Evolutionary conservation across 1,140 invertebrate species (phyloP).

Genomic region (Lepidurus packardi): DNA sequence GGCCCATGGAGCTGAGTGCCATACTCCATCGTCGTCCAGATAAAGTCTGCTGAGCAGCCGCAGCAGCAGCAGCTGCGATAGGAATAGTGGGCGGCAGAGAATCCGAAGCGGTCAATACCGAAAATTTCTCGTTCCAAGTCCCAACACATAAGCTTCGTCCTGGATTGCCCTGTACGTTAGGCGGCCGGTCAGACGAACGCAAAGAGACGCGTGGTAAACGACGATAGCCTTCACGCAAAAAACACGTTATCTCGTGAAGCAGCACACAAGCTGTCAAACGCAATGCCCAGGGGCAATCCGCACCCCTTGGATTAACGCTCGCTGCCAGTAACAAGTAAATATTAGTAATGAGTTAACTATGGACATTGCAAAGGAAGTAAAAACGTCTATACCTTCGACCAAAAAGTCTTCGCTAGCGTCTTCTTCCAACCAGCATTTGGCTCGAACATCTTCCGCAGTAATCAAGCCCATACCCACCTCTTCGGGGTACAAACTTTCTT

Average conservation of each 20-base stretch:
- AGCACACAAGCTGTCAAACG: slow-evolving; percentile 87
- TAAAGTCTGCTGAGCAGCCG: slow-evolving; percentile 24
- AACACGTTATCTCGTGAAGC: slow-evolving; percentile 92
- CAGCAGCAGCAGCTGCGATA: slow-evolving; percentile 11
- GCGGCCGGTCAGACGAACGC: slow-evolving; percentile 28
- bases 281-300: slow-evolving; percentile 83
- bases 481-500: slow-evolving; percentile 65
- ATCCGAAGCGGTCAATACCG: not conserved
- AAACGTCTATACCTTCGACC: slow-evolving; percentile 69
- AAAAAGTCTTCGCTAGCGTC: slow-evolving; percentile 98
- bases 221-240: slow-evolving; percentile 90
- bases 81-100: slow-evolving; percentile 7
- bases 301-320: slow-evolving; percentile 76
- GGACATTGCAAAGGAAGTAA: not conserved
- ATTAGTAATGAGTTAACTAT: slow-evolving; percentile 4
- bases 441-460: not conserved
- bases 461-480: slow-evolving; percentile 50
- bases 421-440: slow-evolving; percentile 55
- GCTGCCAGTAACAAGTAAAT: slow-evolving; percentile 53
- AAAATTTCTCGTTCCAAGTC: not conserved
- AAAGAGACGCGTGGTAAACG: slow-evolving; percentile 48
- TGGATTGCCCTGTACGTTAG: slow-evolving; percentile 20
- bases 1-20: slow-evolving; percentile 84
- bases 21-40: slow-evolving; percentile 83
- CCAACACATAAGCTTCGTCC: slow-evolving; percentile 30